Base-by-base conservation (phyloP, 1,140 invertebrate genomes). In the Dufourea novaeangliae region DNA sequence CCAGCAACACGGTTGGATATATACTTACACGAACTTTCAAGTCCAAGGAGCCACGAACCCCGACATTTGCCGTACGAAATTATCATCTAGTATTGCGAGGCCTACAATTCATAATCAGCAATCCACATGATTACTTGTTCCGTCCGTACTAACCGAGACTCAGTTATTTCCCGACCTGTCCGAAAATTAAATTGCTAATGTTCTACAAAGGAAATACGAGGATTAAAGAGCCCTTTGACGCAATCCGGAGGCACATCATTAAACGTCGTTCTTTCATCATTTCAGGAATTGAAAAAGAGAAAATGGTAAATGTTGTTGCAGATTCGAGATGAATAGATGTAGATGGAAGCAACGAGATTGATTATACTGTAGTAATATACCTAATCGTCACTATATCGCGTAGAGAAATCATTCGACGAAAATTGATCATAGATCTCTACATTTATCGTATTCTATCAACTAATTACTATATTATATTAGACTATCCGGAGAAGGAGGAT, bases 11-110 rank as follows among this genome's bases (percentile, higher is more conserved):
- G 41, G 5, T 20, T 12, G 2, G 27, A 27, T 27, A 39, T 57
- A 59, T 57, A 46, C 4, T 64, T 80, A 62, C 14, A 37, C 25
- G 61, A 64, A 77, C 77, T 80, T 80, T 76, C 72, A 37, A 64
- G 17, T 39, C n/a, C 29, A 11, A 75, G 52, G 12, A 17, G 25
- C 25, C 11, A 25, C 44, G 29, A 32, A 75, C 29, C 22, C 50
- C 37, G 44, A 39, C 1, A 27, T 81, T 59, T 37, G n/a, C 46
- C 37, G 22, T 27, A 56, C 29, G 12, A 62, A 73, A 73, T 54
- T 57, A 52, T 34, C 52, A 41, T 22, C 57, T 22, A 25, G 20
- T 20, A 46, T 37, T 8, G 22, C 7, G 39, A 41, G 27, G 5
- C 34, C 56, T 72, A 20, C 61, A 37, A 57, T 57, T 39, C 37